Conservation (phyloP, 2,113 vertebrate species). For the Ailurus styani region DNA sequence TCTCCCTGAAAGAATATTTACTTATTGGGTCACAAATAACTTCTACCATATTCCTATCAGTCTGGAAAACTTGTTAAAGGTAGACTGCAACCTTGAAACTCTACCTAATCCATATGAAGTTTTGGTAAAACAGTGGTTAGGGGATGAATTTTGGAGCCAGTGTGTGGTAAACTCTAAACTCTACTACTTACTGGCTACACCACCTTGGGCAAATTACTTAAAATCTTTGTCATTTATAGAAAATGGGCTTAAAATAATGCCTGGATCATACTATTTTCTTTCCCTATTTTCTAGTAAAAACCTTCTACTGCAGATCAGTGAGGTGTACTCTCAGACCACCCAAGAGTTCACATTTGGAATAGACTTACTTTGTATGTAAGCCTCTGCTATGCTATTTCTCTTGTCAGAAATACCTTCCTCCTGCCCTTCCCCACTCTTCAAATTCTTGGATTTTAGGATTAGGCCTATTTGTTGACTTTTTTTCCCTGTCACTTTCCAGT, state of each 20-base stretch:
- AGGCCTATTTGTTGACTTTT: background rate
- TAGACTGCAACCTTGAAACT: background rate
- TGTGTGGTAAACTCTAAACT: background rate
- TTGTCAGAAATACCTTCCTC: background rate
- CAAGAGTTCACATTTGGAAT: background rate
- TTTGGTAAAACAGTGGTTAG: background rate
- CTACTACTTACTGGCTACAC: background rate
- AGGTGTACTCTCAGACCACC: background rate
- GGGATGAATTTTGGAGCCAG: background rate
- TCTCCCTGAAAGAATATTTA: background rate
- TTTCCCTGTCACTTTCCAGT: background rate
- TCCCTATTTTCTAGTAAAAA: background rate
- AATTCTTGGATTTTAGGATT: background rate
- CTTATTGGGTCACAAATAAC: background rate
- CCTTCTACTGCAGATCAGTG: background rate
- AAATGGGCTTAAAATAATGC: background rate
- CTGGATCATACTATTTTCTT: background rate
- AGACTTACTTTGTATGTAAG: background rate
- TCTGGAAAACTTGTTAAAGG: background rate
- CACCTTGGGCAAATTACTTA: background rate
- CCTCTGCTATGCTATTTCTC: background rate
- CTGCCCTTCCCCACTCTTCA: background rate
- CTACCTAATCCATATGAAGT: background rate
- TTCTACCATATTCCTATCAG: background rate
- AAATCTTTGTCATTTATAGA: background rate